A percentile compares a stretch with the other conserved stretches of the same genome.
Conservation (phyloP, 2,797 vertebrate species). For the Xenentodon cancila region DNA sequence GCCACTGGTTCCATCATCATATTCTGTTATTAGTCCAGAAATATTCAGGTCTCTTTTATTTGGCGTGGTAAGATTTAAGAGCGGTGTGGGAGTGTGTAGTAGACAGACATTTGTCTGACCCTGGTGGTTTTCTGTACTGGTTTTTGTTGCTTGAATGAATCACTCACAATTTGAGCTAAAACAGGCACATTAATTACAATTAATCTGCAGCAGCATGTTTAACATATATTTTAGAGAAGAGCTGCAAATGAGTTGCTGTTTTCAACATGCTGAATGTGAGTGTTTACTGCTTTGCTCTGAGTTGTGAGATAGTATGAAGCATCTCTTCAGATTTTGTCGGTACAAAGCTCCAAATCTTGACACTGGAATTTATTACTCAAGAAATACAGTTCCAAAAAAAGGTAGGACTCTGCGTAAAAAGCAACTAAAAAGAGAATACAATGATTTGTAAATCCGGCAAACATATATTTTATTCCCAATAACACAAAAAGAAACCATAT, state of each 20-base stretch:
- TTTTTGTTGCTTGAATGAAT: not conserved
- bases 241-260: not conserved
- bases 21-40: not conserved
- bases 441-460: too few relatives aligned
- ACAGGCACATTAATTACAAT: not conserved
- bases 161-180: not conserved
- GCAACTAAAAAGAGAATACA: too few relatives aligned
- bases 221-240: not conserved
- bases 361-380: too few relatives aligned
- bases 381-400: too few relatives aligned
- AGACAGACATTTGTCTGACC: slow-evolving; percentile 12
- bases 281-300: not conserved
- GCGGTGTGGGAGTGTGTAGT: slow-evolving; percentile 5
- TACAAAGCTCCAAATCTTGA: not conserved
- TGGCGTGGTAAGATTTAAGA: slow-evolving; percentile 5
- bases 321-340: not conserved
- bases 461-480: too few relatives aligned
- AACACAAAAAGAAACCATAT: too few relatives aligned
- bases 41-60: not conserved
- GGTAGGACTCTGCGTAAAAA: too few relatives aligned
- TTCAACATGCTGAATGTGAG: not conserved
- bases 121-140: not conserved
- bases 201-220: slow-evolving; percentile 2
- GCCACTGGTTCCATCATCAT: too few relatives aligned
- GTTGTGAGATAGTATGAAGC: not conserved